Conservation (phyloP, 2,113 vertebrate species). For the Apaloderma vittatum region DNA sequence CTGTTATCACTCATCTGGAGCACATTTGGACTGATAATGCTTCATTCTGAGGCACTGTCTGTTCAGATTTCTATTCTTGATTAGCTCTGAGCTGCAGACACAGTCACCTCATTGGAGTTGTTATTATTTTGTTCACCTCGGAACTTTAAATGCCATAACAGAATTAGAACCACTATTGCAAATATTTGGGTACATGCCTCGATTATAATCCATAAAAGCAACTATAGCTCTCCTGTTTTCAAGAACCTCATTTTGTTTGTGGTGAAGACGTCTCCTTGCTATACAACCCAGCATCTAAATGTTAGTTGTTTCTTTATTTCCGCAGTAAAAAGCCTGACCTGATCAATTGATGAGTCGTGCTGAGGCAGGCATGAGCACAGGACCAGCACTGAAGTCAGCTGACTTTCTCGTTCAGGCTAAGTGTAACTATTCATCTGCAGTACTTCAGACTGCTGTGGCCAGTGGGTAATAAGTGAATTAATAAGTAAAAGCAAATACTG, state of each 20-base stretch:
- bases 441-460: not conserved
- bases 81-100: not conserved
- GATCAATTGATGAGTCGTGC: not conserved
- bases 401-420: not conserved
- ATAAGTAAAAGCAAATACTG: not conserved
- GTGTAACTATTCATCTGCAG: not conserved
- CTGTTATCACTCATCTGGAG: not conserved
- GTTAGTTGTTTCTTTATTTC: not conserved
- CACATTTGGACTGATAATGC: not conserved
- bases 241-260: not conserved
- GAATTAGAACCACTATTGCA: not conserved
- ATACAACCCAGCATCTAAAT: not conserved
- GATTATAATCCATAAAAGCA: not conserved
- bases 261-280: not conserved
- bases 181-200: not conserved
- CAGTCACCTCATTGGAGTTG: not conserved
- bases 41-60: not conserved
- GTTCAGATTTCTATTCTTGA: not conserved
- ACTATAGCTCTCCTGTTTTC: not conserved
- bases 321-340: not conserved
- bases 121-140: not conserved
- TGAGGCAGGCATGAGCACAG: not conserved
- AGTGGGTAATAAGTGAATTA: not conserved
- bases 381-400: not conserved
- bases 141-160: rapidly evolving